Conservation (phyloP, 2,113 vertebrate genomes). For the Psammodynastes pulverulentus region DNA sequence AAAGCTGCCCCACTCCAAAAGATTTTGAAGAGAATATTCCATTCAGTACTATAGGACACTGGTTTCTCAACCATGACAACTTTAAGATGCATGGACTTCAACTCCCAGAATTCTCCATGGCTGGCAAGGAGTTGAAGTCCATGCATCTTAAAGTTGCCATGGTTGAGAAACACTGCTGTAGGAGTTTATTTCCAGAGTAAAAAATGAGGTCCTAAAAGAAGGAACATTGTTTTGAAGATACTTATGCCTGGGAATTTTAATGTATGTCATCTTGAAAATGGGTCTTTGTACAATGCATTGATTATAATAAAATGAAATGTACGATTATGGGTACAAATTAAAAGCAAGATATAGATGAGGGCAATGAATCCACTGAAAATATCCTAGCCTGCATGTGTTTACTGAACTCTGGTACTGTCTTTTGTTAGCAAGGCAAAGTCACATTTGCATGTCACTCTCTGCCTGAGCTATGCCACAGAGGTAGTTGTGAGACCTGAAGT, state of each 20-base stretch:
- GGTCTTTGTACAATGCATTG: neutral
- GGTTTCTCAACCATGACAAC: neutral
- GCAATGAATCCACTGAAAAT: neutral
- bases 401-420: neutral
- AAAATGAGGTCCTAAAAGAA: neutral
- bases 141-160: neutral
- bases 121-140: neutral
- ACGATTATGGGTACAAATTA: neutral
- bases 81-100: neutral
- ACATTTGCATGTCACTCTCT: constrained; percentile 6
- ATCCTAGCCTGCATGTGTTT: neutral
- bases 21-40: neutral
- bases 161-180: neutral
- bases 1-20: neutral
- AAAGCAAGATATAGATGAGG: neutral
- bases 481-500: neutral
- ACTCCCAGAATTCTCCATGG: neutral
- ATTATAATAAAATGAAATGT: neutral
- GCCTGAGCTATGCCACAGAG: neutral
- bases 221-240: neutral
- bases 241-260: neutral
- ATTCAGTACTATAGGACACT: neutral
- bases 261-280: neutral
- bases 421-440: neutral
- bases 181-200: neutral